A percentile compares a stretch with the other conserved stretches of the same genome.
phyloP scores from a whole-genome alignment of 2,797 vertebrate genomes.

The Pelochelys cantorii region DNA sequence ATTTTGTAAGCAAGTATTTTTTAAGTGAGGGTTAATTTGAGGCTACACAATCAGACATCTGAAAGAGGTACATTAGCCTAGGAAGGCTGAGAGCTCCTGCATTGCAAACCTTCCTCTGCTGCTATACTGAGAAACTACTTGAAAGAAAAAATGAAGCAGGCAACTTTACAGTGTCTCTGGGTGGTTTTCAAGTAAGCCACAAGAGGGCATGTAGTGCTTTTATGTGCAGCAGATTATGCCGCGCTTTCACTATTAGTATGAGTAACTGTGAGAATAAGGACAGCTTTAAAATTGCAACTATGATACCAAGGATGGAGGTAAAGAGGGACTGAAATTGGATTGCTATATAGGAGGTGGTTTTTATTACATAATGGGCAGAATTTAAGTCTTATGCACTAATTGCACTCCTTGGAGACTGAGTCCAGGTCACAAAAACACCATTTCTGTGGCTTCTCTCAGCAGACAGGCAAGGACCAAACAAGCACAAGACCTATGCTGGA shows the following conservation, averaged over 20 bases:
- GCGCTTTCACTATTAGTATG: not conserved
- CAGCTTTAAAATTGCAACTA: conserved; percentile 11
- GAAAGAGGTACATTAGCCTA: too few species aligned
- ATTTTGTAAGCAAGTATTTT: too few species aligned
- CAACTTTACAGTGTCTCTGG: not conserved
- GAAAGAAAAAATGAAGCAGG: not conserved
- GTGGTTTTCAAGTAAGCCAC: conserved; percentile 69
- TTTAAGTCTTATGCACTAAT: not conserved
- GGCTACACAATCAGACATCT: too few species aligned
- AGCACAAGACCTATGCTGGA: not conserved
- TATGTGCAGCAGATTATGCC: not conserved
- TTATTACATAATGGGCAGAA: not conserved
- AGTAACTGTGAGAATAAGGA: not conserved
- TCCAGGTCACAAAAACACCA: not conserved
- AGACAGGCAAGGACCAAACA: rapidly evolving
- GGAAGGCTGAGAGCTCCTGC: too few species aligned
- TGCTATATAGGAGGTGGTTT: not conserved
- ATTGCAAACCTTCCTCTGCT: not conserved
- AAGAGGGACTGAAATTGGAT: not conserved
- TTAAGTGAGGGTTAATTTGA: too few species aligned
- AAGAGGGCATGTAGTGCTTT: conserved; percentile 76
- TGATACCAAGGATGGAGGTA: not conserved
- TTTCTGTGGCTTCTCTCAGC: not conserved
- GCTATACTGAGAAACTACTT: not conserved
- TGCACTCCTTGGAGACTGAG: not conserved